Base-by-base conservation (phyloP, 1,140 invertebrate species). In the Cydia amplana region DNA sequence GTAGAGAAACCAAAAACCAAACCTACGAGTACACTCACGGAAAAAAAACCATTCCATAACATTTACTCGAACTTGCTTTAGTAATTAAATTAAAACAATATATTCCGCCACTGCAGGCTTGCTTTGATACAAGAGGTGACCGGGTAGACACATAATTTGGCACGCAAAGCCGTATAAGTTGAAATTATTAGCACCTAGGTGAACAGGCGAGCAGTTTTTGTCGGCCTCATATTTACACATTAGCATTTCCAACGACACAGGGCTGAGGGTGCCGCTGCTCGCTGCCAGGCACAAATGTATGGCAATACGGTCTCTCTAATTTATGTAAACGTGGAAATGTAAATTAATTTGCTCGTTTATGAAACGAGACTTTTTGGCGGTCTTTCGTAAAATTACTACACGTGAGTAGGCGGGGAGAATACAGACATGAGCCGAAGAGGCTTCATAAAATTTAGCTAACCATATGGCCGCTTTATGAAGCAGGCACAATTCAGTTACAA, bases 241-340 rank as follows among this genome's bases (percentile, higher is more conserved):
- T 88, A 85, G 82, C 84, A 83, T 84, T 83, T 80, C 76, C 75
- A 79, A 80, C 80, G 81, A 75, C 77, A 81, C 73, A 77, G 28
- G 49, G 28, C 55, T 36, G 70, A 76, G 75, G 72, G 74, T 74
- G 73, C 74, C 75, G 74, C 64, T 74, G 75, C 77, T 75, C 75
- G 77, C 49, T 40, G 73, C 32, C 49, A 28, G 25, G 55, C 55
- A 32, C 76, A 80, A 83, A 82, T 77, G 79, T 79, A 79, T 77
- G 79, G 78, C 79, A 78, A 85, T 82, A 80, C 73, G 60, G 72
- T 75, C 78, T 77, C 65, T 77, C 75, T 83, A 85, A 87, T 87
- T 87, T 87, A 86, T 81, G 83, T 85, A 84, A 87, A 85, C 80
- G 84, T 80, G 77, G 78, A 85, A 84, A 87, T 87, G 85, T 82